Base-by-base conservation (phyloP, 37 sponge, comb jelly and placozoan genomes). In the Corticium candelabrum region DNA sequence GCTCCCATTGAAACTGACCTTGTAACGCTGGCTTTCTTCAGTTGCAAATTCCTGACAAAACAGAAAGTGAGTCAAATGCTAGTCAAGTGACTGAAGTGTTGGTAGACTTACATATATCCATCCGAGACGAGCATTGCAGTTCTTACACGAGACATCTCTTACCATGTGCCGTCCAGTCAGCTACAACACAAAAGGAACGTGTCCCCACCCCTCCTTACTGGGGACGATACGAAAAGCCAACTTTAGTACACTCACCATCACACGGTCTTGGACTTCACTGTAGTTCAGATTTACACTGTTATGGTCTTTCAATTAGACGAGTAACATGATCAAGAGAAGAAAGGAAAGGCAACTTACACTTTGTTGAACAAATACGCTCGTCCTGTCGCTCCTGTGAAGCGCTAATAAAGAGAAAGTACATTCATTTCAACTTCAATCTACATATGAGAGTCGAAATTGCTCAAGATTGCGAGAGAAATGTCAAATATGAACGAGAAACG, bases 1-100 rank as follows among this genome's bases (percentile, higher is more conserved):
- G 7, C 39, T 79, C 2, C 39, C 11, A 37, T n/a, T n/a, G n/a
- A n/a, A n/a, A 50, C 75, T 31, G 27, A 93, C 94, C 91, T 98
- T 98, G 75, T 98, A 98, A 76, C 86, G 82, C 76, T 98, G 99
- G 38, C 89, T 85, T 40, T 98, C 99, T 79, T 94, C 99, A 1
- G 88, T 89, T 2, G 99, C 99, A 86, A 75, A 98, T 74, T 98
- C 99, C 94, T 93, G n/a, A n/a, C n/a, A n/a, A n/a, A n/a, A n/a
- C n/a, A n/a, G n/a, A 41, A 0, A 76, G 0, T 72, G 1, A 38
- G 29, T 35, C 62, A 50, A 50, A 21, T n/a, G n/a, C n/a, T n/a
- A n/a, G n/a, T n/a, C n/a, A n/a, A n/a, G n/a, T n/a, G n/a, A n/a
- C n/a, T n/a, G n/a, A n/a, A n/a, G n/a, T n/a, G n/a, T n/a, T n/a